Evolutionary conservation across 2,113 vertebrate species (phyloP).

Genomic region (Epinephelus lanceolatus): DNA sequence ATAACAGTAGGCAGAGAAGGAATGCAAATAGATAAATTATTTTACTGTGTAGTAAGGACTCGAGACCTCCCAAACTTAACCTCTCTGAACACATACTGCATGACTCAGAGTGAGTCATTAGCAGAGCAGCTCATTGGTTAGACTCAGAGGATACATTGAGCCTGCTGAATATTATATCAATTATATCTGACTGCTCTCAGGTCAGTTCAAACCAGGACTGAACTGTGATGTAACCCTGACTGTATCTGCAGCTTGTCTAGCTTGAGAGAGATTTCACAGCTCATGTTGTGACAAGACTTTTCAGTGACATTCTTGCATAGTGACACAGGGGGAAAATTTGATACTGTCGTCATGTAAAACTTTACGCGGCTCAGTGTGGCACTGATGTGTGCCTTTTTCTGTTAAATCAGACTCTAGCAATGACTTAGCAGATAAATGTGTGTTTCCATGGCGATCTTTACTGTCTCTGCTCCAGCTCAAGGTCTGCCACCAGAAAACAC

Average conservation of each 20-base stretch:
- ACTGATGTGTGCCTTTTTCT: constrained; percentile 8
- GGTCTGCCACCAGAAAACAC: neutral
- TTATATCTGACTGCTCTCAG: constrained; percentile 18
- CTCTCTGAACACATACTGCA: constrained; percentile 18
- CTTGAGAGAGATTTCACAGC: constrained; percentile 13
- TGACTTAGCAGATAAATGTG: constrained; percentile 9
- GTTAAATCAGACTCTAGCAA: neutral
- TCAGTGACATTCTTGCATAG: constrained; percentile 43
- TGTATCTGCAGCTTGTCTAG: neutral
- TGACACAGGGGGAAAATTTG: constrained; percentile 27
- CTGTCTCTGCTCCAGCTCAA: neutral
- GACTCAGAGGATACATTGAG: constrained; percentile 22
- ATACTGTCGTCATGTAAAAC: constrained; percentile 4
- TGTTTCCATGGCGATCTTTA: constrained; percentile 4
- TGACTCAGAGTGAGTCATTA: constrained; percentile 59
- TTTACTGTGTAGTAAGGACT: constrained; percentile 1
- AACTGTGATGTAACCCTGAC: neutral
- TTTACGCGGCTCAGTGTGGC: neutral
- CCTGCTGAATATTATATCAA: constrained; percentile 10
- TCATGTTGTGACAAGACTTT: constrained; percentile 45
- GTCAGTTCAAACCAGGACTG: neutral
- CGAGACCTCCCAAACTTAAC: constrained; percentile 39
- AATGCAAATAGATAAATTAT: constrained; percentile 51
- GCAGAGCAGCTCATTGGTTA: constrained; percentile 23
- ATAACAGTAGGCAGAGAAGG: constrained; percentile 25